Base-by-base conservation (phyloP, 2,797 vertebrate species). In the Hypotaenidia okinawae region DNA sequence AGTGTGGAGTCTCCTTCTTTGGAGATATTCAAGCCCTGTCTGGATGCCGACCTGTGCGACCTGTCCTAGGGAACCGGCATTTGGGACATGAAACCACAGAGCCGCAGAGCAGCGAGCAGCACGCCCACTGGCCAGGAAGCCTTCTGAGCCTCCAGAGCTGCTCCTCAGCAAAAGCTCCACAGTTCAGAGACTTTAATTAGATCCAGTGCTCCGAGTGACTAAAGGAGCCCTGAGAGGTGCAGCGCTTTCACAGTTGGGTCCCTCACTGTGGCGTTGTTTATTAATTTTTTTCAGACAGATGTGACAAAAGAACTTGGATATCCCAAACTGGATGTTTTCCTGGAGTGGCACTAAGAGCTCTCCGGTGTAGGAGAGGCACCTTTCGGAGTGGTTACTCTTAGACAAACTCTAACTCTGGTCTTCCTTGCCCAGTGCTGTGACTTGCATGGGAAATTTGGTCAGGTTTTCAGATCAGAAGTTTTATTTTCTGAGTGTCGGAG, bases 111-210 rank as follows among this genome's bases (percentile, higher is more conserved):
- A 72, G 66, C 0, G 16, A 90, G 88, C 30, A 5, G 91, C 70
- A 55, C 18, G 24, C 64, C 68, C 32, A 54, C 52, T 75, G 43
- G 43, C 84, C 52, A 27, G 83, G 66, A 93, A 61, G 66, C 52
- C 83, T 94, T 89, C 80, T 82, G 66, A 73, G 67, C 63, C 83
- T 89, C 85, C 3, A 0, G 77, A 91, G 87, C 39, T 91, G 78
- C 81, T 93, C 87, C 86, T 68, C 93, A 88, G 85, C 70, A 59
- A 69, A 84, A 81, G 11, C 88, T 69, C 66, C 87, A 84, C 9
- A 91, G 89, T 94, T 96, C 89, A 94, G 89, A 88, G 94, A 66
- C 91, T 96, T 95, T 93, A 94, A 94, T 97, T 90, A 95, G 93
- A 91, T 89, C 74, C 41, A 79, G 88, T 91, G 32, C 93, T 93